A percentile compares a stretch with the other conserved stretches of the same genome.
These are phyloP conservation scores for Erebia epiphron DNA, from an alignment of 2,888 invertebrate genomes.

Conservation along the genomic window DNA sequence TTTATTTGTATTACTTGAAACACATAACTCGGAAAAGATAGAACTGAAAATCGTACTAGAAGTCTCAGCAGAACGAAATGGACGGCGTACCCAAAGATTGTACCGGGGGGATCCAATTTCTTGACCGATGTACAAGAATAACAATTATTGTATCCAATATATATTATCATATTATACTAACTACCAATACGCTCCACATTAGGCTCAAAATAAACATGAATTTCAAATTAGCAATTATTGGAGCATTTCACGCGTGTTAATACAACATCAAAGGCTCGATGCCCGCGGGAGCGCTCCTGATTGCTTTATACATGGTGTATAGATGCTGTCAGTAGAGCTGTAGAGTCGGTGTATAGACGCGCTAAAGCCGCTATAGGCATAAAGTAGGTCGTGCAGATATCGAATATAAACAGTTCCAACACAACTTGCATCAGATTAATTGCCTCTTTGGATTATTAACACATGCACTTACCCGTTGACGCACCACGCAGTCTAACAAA, in stretches of 20 bases:
- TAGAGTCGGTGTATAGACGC: too few relatives aligned
- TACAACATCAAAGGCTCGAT: conserved; percentile 13
- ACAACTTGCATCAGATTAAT: neutral
- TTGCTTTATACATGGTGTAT: neutral
- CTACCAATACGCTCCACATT: neutral
- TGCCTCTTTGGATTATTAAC: conserved; percentile 2
- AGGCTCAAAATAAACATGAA: neutral
- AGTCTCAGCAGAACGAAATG: too few relatives aligned
- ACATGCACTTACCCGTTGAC: too few relatives aligned
- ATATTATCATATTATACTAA: too few relatives aligned
- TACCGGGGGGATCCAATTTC: too few relatives aligned
- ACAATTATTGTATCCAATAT: too few relatives aligned
- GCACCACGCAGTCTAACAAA: too few relatives aligned
- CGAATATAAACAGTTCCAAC: neutral
- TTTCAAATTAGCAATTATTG: conserved; percentile 5
- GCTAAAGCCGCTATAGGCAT: neutral
- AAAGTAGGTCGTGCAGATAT: neutral
- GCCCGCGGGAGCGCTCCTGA: neutral
- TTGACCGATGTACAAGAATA: too few relatives aligned
- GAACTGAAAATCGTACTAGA: too few relatives aligned
- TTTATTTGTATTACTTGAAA: too few relatives aligned
- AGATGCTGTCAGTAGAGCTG: neutral
- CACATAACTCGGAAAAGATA: too few relatives aligned
- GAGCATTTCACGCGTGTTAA: neutral
- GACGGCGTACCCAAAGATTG: too few relatives aligned